Evolutionary conservation across 2,888 invertebrate species (phyloP).

Genomic region (Podabrus alpinus): DNA sequence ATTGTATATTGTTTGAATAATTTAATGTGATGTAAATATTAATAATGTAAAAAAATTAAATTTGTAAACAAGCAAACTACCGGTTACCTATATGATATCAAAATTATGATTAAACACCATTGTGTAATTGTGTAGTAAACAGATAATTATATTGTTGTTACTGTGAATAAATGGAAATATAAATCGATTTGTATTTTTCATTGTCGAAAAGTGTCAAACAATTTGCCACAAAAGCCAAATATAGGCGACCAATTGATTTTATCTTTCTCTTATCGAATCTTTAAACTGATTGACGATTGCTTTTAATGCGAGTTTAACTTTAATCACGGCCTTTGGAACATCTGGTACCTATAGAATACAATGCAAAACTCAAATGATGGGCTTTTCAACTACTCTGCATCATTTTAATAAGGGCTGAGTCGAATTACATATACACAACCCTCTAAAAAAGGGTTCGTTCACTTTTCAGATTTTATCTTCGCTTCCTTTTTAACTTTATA

Average conservation of each 20-base stretch:
- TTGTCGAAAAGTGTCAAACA: conserved; percentile 14
- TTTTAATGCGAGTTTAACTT: conserved; percentile 55
- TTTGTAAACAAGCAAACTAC: conserved; percentile 38
- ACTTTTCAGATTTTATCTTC: background rate
- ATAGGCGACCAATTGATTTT: conserved; percentile 47
- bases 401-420: conserved; percentile 48
- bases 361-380: conserved; percentile 41
- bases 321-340: conserved; percentile 53
- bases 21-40: conserved; percentile 24
- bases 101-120: conserved; percentile 44
- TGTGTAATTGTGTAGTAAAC: conserved; percentile 55
- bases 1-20: background rate
- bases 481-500: background rate
- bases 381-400: conserved; percentile 46
- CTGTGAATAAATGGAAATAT: conserved; percentile 51
- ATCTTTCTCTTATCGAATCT: conserved; percentile 51
- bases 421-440: conserved; percentile 45
- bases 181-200: conserved; percentile 18
- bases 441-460: conserved; percentile 6
- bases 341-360: conserved; percentile 50
- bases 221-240: conserved; percentile 38
- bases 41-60: conserved; percentile 22
- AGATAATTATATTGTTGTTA: conserved; percentile 48
- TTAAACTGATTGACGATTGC: conserved; percentile 49
- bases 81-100: conserved; percentile 51